A percentile compares a stretch with the other conserved stretches of the same genome.
phyloP scores from a whole-genome alignment of 2,113 vertebrate genomes.

The Camelus bactrianus region DNA sequence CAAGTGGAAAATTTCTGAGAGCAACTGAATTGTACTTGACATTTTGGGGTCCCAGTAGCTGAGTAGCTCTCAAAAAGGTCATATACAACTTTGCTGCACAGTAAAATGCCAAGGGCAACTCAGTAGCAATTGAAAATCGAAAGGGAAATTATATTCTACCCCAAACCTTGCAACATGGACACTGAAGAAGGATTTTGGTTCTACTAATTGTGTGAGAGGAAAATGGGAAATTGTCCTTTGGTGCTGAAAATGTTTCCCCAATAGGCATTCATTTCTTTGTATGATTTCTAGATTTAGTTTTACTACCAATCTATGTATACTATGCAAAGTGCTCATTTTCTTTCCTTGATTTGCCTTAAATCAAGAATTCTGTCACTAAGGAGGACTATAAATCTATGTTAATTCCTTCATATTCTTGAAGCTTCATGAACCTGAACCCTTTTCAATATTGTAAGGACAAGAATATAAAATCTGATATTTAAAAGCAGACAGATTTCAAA shows the following conservation, averaged over 20 bases:
- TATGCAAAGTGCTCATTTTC: not conserved
- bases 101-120: conserved; percentile 73
- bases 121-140: conserved; percentile 51
- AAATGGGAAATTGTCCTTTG: conserved; percentile 1
- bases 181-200: conserved; percentile 22
- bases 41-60: conserved; percentile 71
- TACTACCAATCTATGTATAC: not conserved
- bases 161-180: conserved; percentile 14
- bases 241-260: not conserved
- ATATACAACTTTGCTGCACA: conserved; percentile 51
- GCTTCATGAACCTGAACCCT: not conserved
- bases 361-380: conserved; percentile 45
- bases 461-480: not conserved
- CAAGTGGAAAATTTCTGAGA: conserved; percentile 69
- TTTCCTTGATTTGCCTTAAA: conserved; percentile 49
- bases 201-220: not conserved
- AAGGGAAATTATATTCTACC: conserved; percentile 61
- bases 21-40: conserved; percentile 72
- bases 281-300: conserved; percentile 21
- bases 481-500: not conserved
- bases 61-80: conserved; percentile 67
- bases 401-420: conserved; percentile 37
- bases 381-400: not conserved
- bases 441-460: not conserved
- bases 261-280: conserved; percentile 17